phyloP scores from a whole-genome alignment of 2,888 invertebrate species.

The Beris morrisii region DNA sequence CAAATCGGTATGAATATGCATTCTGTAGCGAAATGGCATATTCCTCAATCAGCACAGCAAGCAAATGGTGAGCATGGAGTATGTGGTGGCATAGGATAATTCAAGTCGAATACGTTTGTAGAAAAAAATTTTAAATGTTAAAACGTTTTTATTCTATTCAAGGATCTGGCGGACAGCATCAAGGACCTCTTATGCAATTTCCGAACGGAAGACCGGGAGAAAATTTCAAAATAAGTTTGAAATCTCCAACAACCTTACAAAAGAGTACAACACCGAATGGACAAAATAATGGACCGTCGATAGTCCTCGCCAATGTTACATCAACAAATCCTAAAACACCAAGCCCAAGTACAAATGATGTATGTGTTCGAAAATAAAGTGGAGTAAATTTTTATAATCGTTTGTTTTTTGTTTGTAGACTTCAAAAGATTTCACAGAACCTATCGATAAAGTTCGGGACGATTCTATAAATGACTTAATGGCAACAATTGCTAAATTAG shows the following conservation, averaged over 20 bases:
- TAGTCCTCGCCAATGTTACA: constrained; percentile 58
- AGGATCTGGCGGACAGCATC: constrained; percentile 51
- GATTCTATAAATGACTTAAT: constrained; percentile 84
- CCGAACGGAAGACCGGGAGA: constrained; percentile 55
- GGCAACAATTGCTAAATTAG: constrained; percentile 84
- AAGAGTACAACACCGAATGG: constrained; percentile 52
- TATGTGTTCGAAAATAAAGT: constrained; percentile 45
- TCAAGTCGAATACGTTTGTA: not conserved
- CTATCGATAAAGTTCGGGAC: constrained; percentile 79
- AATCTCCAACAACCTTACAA: constrained; percentile 54
- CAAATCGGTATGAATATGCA: constrained; percentile 55
- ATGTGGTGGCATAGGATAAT: constrained; percentile 7
- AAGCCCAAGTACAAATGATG: constrained; percentile 70
- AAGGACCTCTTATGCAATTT: constrained; percentile 54
- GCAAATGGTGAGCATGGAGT: constrained; percentile 54
- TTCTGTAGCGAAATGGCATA: constrained; percentile 70
- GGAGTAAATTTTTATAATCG: constrained; percentile 10
- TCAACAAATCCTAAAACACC: constrained; percentile 86
- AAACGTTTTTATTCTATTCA: constrained; percentile 17
- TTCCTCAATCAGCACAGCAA: constrained; percentile 59
- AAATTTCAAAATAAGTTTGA: constrained; percentile 57
- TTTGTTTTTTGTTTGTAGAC: constrained; percentile 43
- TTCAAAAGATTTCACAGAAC: constrained; percentile 65
- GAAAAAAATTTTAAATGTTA: not conserved
- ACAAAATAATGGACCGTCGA: constrained; percentile 47